Conservation (phyloP, 2,888 invertebrate species). For the Xestia rhomboidea region DNA sequence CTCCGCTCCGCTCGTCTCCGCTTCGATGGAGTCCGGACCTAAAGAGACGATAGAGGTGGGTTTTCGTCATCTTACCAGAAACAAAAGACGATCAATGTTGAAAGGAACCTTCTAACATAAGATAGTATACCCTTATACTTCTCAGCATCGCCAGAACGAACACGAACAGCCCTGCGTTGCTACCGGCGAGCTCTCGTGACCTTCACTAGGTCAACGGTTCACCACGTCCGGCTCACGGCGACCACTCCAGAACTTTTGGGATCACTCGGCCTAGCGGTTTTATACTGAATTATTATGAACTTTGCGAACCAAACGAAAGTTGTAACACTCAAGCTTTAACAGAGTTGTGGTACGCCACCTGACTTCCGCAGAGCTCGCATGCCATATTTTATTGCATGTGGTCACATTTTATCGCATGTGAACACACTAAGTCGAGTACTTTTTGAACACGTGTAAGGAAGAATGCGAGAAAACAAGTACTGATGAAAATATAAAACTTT, state of each 20-base stretch:
- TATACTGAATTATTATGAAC: not conserved
- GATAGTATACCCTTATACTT: not conserved
- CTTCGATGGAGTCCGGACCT: no score
- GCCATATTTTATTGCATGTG: constrained; percentile 3
- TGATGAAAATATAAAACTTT: not conserved
- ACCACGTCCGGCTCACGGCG: not conserved
- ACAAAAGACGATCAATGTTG: not conserved
- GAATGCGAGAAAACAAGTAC: not conserved
- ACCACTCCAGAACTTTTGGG: constrained; percentile 21
- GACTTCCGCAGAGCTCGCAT: not conserved
- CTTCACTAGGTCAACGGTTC: not conserved
- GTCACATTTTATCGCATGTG: not conserved
- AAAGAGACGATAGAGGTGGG: not conserved
- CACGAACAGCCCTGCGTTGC: no score
- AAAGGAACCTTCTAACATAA: no score
- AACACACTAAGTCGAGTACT: not conserved
- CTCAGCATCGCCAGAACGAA: not conserved
- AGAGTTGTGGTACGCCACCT: not conserved
- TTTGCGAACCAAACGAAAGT: constrained; percentile 1
- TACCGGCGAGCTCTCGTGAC: not conserved
- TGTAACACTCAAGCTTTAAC: constrained; percentile 4
- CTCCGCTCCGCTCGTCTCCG: no score
- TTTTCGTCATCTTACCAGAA: not conserved
- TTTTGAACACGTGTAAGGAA: not conserved
- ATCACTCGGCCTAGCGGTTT: not conserved